phyloP scores from a whole-genome alignment of 2,888 invertebrate species.

The Diaphora mendica region DNA sequence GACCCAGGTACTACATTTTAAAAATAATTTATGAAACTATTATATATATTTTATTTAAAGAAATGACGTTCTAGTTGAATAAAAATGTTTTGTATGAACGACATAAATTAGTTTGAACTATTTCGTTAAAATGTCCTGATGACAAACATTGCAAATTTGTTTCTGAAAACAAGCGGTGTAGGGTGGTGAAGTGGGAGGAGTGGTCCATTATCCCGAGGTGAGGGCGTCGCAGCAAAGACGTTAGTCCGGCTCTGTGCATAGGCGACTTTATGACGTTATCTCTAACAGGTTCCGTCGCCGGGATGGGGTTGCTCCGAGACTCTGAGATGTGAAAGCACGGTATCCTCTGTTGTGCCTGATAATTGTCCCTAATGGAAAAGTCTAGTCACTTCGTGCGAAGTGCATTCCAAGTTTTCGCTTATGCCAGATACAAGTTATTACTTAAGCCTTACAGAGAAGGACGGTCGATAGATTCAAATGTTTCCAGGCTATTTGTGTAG shows the following conservation, averaged over 20 bases:
- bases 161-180: constrained; percentile 33
- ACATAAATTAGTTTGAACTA: constrained; percentile 10
- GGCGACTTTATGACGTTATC: constrained; percentile 86
- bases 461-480: constrained; percentile 63
- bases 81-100: not conserved
- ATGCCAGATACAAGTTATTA: constrained; percentile 81
- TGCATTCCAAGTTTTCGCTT: constrained; percentile 84
- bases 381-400: constrained; percentile 82
- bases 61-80: not conserved
- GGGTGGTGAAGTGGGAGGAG: constrained; percentile 55
- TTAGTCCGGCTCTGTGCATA: constrained; percentile 83
- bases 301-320: constrained; percentile 59
- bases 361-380: constrained; percentile 86
- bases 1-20: no score
- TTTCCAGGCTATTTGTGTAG: constrained; percentile 48
- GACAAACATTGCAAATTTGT: constrained; percentile 52
- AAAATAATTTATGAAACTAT: no score
- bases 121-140: constrained; percentile 28
- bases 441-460: constrained; percentile 73
- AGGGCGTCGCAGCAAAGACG: constrained; percentile 81
- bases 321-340: constrained; percentile 73
- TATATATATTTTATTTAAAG: not conserved
- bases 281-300: constrained; percentile 82
- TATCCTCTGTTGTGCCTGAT: constrained; percentile 82
- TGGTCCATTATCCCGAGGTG: constrained; percentile 81